Evolutionary conservation across 2,888 invertebrate species (phyloP).

Genomic region (Brachyptera putata): DNA sequence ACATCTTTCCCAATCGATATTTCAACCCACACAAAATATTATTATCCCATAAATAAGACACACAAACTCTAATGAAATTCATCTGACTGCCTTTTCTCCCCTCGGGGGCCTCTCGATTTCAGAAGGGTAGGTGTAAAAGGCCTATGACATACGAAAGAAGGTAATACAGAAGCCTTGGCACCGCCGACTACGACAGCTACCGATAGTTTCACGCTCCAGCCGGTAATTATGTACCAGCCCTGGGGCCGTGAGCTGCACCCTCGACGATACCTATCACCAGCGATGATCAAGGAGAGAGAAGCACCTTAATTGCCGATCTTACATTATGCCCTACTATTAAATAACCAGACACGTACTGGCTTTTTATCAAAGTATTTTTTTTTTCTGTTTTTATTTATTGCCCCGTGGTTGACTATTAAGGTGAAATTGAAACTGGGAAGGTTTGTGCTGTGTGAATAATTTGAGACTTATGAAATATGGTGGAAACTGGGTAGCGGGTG

Average conservation of each 20-base stretch:
- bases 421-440: conserved; percentile 8
- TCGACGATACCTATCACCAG: conserved; percentile 2
- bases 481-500: too few relatives aligned
- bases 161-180: background rate
- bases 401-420: conserved; percentile 1
- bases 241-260: background rate
- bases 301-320: background rate
- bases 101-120: background rate
- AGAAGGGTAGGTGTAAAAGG: conserved; percentile 2
- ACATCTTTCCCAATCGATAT: too few relatives aligned
- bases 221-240: background rate
- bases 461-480: conserved; percentile 1
- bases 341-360: conserved; percentile 8
- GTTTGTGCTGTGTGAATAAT: background rate
- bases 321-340: conserved; percentile 3
- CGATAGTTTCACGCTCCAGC: conserved; percentile 5
- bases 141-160: background rate
- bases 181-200: background rate
- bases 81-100: background rate
- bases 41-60: background rate
- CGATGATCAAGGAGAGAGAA: background rate
- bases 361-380: conserved; percentile 10
- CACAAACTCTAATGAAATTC: conserved; percentile 6
- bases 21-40: background rate
- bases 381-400: background rate